Percentiles rank a stretch among this genome's conserved stretches.
Evolutionary conservation across 1,140 invertebrate genomes (phyloP).

Genomic region (Fopius arisanus): DNA sequence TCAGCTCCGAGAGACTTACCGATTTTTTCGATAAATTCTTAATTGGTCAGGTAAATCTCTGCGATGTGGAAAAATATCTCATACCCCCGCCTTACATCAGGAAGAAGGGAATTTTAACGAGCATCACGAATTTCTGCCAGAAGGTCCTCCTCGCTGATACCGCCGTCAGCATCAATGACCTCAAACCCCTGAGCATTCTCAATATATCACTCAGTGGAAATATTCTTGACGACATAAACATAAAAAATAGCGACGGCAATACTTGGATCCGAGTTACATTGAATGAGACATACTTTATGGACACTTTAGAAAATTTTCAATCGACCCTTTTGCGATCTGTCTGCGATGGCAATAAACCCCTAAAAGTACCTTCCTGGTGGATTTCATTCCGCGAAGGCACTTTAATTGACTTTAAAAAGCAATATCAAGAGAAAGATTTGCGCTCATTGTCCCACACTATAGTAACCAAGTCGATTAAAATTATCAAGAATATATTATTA

Average conservation of each 20-base stretch:
- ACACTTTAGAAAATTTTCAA: constrained; percentile 39
- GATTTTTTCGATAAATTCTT: constrained; percentile 47
- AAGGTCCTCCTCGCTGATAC: constrained; percentile 40
- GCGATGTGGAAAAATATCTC: constrained; percentile 55
- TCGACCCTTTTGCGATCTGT: constrained; percentile 38
- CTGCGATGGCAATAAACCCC: constrained; percentile 40
- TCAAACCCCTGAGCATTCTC: constrained; percentile 36
- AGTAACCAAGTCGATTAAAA: constrained; percentile 40
- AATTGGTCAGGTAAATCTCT: constrained; percentile 43
- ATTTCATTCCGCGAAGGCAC: constrained; percentile 51
- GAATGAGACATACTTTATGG: constrained; percentile 44
- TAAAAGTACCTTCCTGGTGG: constrained; percentile 53
- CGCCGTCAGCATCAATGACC: constrained; percentile 35
- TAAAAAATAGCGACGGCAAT: neutral
- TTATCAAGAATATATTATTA: constrained; percentile 39
- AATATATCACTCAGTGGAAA: neutral
- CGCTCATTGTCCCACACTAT: constrained; percentile 40
- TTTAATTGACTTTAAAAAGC: constrained; percentile 45
- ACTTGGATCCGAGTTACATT: neutral
- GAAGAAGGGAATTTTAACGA: constrained; percentile 49
- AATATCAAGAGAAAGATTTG: constrained; percentile 47
- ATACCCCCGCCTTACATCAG: constrained; percentile 51
- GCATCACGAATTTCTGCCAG: constrained; percentile 52
- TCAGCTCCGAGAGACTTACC: constrained; percentile 49
- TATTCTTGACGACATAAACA: neutral